These are phyloP conservation scores for Enteromius anoplus DNA, from an alignment of 2,797 vertebrate genomes.

Conservation along the genomic window DNA sequence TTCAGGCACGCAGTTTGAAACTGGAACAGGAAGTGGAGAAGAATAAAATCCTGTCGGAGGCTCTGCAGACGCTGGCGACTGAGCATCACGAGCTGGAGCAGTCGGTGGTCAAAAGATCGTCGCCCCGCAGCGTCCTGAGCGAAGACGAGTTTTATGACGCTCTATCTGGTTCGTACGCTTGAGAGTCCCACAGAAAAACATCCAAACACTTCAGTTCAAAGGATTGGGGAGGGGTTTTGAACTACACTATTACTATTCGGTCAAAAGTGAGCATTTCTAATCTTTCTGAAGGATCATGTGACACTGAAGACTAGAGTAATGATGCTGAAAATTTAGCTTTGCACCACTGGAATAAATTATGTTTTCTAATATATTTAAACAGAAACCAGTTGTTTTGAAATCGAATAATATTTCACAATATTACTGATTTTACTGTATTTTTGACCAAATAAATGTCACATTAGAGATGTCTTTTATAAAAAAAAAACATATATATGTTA, in stretches of 20 bases:
- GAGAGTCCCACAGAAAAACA: not conserved
- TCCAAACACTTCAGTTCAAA: not conserved
- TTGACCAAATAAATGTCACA: not conserved
- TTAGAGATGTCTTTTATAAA: not conserved
- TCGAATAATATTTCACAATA: not conserved
- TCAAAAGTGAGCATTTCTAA: not conserved
- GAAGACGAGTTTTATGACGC: slow-evolving; percentile 97
- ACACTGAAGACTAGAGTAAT: not conserved
- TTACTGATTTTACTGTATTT: not conserved
- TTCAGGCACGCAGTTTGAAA: slow-evolving; percentile 90
- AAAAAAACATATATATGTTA: not conserved
- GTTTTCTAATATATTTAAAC: too few relatives aligned
- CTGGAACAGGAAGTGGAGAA: slow-evolving; percentile 95
- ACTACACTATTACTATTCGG: not conserved
- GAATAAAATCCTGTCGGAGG: slow-evolving; percentile 96
- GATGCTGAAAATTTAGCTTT: too few relatives aligned
- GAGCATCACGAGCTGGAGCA: slow-evolving; percentile 96
- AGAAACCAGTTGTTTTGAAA: not conserved
- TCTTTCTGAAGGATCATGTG: not conserved
- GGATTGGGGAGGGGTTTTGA: not conserved
- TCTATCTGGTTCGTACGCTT: slow-evolving; percentile 84
- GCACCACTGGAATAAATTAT: too few relatives aligned
- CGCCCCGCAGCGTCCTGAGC: slow-evolving; percentile 83
- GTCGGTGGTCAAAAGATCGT: slow-evolving; percentile 89
- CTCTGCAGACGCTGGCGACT: slow-evolving; percentile 91